Conservation (phyloP, 1,140 invertebrate genomes). For the Amphibalanus amphitrite region DNA sequence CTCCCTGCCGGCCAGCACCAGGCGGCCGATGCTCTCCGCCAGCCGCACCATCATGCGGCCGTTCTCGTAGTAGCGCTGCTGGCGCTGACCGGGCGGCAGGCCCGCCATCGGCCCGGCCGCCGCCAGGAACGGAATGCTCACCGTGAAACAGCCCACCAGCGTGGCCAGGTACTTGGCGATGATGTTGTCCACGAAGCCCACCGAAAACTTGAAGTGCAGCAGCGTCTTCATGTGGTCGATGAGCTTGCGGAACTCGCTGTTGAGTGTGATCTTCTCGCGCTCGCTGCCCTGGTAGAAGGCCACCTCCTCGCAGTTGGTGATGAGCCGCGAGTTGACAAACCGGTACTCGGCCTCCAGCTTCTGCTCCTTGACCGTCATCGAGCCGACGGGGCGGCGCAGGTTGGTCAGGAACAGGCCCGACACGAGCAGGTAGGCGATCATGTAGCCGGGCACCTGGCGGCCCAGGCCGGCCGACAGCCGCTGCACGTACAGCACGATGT, state of each 20-base stretch:
- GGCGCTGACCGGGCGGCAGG: neutral
- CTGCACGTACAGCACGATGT: conserved; percentile 86
- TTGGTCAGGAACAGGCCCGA: conserved; percentile 64
- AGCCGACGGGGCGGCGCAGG: conserved; percentile 63
- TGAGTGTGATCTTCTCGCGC: conserved; percentile 69
- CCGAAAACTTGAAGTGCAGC: conserved; percentile 74
- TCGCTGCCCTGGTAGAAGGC: conserved; percentile 90
- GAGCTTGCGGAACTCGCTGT: conserved; percentile 76
- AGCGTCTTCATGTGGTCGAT: conserved; percentile 69
- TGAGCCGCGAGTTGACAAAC: conserved; percentile 81
- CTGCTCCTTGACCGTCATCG: conserved; percentile 83
- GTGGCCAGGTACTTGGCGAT: conserved; percentile 91
- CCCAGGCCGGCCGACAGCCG: conserved; percentile 65
- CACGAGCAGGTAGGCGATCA: conserved; percentile 68
- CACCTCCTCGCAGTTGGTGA: conserved; percentile 94
- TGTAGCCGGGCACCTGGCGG: conserved; percentile 59
- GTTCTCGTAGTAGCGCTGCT: conserved; percentile 73
- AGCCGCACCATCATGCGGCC: conserved; percentile 92
- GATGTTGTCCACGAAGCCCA: conserved; percentile 91
- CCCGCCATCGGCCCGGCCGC: neutral
- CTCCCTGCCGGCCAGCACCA: conserved; percentile 84
- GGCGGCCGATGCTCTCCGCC: conserved; percentile 86
- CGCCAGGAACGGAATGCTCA: conserved; percentile 80
- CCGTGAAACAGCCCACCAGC: conserved; percentile 82
- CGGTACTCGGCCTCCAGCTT: conserved; percentile 93